phyloP scores from a whole-genome alignment of 2,113 vertebrate species.

The Maccullochella peelii region DNA sequence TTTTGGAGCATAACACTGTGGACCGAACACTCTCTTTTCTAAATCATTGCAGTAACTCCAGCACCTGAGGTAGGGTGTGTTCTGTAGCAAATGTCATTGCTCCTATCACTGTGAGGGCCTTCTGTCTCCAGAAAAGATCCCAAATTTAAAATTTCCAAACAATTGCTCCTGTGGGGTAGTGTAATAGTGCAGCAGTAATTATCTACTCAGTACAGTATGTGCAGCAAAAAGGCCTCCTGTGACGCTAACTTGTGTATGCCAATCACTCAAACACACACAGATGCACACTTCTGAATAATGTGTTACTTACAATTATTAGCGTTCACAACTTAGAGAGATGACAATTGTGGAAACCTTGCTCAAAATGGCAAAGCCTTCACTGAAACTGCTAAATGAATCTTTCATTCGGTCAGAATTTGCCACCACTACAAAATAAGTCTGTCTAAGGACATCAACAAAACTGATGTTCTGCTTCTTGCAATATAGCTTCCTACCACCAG shows the following conservation, averaged over 20 bases:
- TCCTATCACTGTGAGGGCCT: background rate
- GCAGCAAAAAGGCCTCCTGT: slow-evolving; percentile 12
- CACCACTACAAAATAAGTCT: background rate
- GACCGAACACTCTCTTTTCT: background rate
- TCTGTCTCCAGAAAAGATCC: slow-evolving; percentile 29
- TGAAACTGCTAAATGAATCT: background rate
- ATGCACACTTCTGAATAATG: background rate
- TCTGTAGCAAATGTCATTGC: slow-evolving; percentile 3
- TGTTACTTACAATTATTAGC: background rate
- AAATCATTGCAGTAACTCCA: slow-evolving; percentile 1
- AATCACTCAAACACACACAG: slow-evolving; percentile 5
- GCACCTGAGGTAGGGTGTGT: slow-evolving; percentile 36
- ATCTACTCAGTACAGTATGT: slow-evolving; percentile 19
- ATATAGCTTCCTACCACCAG: background rate
- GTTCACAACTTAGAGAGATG: background rate
- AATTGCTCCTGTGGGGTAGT: slow-evolving; percentile 27
- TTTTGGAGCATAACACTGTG: slow-evolving; percentile 1
- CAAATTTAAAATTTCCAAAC: slow-evolving; percentile 46
- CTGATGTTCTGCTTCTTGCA: background rate
- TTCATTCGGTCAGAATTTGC: background rate
- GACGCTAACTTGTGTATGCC: background rate
- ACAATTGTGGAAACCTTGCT: background rate
- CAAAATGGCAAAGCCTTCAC: background rate
- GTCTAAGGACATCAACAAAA: background rate
- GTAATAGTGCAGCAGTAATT: slow-evolving; percentile 44